These are phyloP conservation scores for Entomyzon cyanotis DNA, from an alignment of 2,113 vertebrate species.

Conservation along the genomic window DNA sequence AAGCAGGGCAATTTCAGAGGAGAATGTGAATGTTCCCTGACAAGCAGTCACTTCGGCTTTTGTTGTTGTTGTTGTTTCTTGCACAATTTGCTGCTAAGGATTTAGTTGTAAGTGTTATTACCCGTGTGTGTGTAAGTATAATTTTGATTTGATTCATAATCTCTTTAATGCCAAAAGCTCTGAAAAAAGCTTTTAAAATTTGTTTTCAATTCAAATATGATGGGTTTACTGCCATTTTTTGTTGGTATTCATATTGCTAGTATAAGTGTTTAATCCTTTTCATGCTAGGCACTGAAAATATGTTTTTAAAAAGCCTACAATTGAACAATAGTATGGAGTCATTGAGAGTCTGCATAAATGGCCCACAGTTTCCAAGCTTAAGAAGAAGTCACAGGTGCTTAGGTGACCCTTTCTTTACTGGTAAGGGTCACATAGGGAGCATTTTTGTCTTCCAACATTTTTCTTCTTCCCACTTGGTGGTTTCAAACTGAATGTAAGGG, in stretches of 20 bases:
- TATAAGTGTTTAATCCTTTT: conserved; percentile 40
- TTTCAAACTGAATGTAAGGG: background rate
- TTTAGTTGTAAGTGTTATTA: conserved; percentile 66
- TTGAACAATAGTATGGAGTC: background rate
- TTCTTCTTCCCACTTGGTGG: background rate
- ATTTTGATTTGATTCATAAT: conserved; percentile 63
- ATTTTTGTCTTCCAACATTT: background rate
- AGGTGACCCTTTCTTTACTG: background rate
- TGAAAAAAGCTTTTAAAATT: conserved; percentile 49
- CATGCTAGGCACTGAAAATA: conserved; percentile 28
- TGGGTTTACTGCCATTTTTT: conserved; percentile 62
- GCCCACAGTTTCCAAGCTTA: background rate
- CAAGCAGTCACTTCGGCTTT: conserved; percentile 60
- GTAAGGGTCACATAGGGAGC: background rate
- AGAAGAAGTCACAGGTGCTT: background rate
- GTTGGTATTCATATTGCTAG: conserved; percentile 20
- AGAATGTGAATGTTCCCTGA: conserved; percentile 48
- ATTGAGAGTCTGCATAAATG: background rate
- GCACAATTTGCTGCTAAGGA: conserved; percentile 25
- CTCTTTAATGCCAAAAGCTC: conserved; percentile 59
- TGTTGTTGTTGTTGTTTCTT: conserved; percentile 3
- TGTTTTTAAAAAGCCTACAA: background rate
- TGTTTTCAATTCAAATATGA: conserved; percentile 62
- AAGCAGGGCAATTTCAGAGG: conserved; percentile 23
- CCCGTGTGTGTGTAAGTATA: conserved; percentile 1